phyloP scores from a whole-genome alignment of 2,888 invertebrate genomes.

The Antitype chi region DNA sequence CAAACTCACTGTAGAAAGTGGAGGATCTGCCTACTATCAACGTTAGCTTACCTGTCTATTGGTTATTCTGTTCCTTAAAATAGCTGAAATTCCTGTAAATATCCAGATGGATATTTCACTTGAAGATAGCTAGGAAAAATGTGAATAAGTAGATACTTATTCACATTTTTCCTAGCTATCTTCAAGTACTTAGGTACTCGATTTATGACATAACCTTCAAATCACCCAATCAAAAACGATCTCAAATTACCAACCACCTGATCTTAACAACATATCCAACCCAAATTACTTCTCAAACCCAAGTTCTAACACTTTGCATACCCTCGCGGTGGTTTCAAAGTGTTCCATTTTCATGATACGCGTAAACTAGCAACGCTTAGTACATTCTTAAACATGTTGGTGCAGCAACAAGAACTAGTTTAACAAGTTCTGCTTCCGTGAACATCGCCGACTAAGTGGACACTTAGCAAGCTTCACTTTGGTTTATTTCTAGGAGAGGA shows the following conservation, averaged over 20 bases:
- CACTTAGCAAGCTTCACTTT: constrained; percentile 69
- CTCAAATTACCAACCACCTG: neutral
- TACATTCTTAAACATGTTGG: constrained; percentile 69
- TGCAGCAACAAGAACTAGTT: constrained; percentile 74
- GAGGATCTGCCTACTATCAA: neutral
- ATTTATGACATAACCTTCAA: neutral
- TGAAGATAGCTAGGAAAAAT: no score
- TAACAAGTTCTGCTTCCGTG: constrained; percentile 82
- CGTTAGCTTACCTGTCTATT: neutral
- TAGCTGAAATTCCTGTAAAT: neutral
- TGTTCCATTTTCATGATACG: constrained; percentile 64
- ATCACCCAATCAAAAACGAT: neutral
- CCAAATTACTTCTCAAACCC: neutral
- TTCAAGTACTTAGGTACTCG: neutral
- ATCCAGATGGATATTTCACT: no score
- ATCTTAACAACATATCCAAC: neutral
- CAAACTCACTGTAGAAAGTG: neutral
- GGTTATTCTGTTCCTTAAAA: neutral
- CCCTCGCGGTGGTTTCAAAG: constrained; percentile 20
- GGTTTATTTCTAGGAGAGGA: constrained; percentile 59
- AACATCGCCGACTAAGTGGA: constrained; percentile 76
- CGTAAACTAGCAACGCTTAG: constrained; percentile 66
- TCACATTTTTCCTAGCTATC: neutral
- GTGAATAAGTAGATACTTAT: no score
- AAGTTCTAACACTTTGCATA: constrained; percentile 19